Evolutionary conservation across 2,113 vertebrate genomes (phyloP).

Genomic region (Cettia cetti): DNA sequence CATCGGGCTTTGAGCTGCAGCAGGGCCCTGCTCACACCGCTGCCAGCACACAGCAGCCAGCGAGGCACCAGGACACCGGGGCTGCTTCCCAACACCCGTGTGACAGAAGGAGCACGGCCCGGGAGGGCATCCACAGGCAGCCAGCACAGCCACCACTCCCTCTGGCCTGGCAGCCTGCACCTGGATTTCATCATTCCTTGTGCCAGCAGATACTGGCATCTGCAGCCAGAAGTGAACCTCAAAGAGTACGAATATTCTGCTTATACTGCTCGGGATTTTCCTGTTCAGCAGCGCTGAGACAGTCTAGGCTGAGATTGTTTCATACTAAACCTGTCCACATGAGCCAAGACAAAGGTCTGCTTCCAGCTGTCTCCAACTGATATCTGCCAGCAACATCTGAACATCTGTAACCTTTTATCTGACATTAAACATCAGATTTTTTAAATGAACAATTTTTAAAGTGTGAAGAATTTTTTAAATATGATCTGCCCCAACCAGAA

Average conservation of each 20-base stretch:
- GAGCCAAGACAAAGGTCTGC: neutral
- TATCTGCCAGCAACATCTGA: neutral
- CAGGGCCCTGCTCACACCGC: fast-evolving
- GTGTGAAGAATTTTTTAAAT: neutral
- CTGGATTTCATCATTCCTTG: neutral
- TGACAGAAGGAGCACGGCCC: neutral
- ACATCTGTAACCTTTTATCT: neutral
- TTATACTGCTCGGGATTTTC: neutral
- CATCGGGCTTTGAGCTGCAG: fast-evolving
- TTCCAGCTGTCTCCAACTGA: neutral
- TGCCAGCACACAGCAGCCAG: fast-evolving
- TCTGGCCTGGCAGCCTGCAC: neutral
- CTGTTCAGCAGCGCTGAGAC: neutral
- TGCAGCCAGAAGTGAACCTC: neutral
- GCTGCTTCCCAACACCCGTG: fast-evolving
- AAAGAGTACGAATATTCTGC: neutral
- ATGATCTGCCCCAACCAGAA: neutral
- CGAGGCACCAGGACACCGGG: neutral
- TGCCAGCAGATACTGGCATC: neutral
- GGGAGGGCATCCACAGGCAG: neutral
- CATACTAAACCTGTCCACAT: neutral
- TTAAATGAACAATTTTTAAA: neutral
- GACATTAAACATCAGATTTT: neutral
- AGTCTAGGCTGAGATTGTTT: neutral
- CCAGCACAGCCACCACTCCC: neutral